phyloP scores from a whole-genome alignment of 2,113 vertebrate species.

The Pterocles orientalis region DNA sequence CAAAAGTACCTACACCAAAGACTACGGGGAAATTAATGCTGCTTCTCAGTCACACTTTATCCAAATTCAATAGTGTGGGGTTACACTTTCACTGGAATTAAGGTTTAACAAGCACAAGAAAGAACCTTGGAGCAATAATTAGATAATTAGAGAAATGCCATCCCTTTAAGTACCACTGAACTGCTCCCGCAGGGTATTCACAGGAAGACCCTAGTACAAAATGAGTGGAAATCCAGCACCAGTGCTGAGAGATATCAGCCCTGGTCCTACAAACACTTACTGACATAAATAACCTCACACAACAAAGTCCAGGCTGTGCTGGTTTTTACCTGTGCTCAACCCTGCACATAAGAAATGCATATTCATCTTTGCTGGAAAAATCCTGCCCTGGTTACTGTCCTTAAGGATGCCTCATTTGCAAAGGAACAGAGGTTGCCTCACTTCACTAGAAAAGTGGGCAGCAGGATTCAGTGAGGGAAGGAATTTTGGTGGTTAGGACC shows the following conservation, averaged over 20 bases:
- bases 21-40: not conserved
- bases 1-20: not conserved
- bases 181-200: slow-evolving; percentile 31
- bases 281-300: not conserved
- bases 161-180: slow-evolving; percentile 32
- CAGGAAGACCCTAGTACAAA: slow-evolving; percentile 36
- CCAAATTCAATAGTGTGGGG: not conserved
- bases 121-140: slow-evolving; percentile 18
- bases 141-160: slow-evolving; percentile 64
- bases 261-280: not conserved
- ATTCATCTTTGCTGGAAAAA: not conserved
- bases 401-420: not conserved
- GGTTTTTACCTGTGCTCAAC: not conserved
- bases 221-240: slow-evolving; percentile 55
- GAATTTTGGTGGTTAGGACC: not conserved
- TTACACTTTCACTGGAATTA: slow-evolving; percentile 35
- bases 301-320: not conserved
- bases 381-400: not conserved
- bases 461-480: not conserved
- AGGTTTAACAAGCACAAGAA: slow-evolving; percentile 37
- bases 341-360: not conserved
- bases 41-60: not conserved
- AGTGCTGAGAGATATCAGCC: slow-evolving; percentile 26
- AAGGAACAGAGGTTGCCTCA: not conserved
- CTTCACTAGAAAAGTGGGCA: not conserved